Conservation (phyloP, 2,113 vertebrate genomes). For the Oryzias javanicus region DNA sequence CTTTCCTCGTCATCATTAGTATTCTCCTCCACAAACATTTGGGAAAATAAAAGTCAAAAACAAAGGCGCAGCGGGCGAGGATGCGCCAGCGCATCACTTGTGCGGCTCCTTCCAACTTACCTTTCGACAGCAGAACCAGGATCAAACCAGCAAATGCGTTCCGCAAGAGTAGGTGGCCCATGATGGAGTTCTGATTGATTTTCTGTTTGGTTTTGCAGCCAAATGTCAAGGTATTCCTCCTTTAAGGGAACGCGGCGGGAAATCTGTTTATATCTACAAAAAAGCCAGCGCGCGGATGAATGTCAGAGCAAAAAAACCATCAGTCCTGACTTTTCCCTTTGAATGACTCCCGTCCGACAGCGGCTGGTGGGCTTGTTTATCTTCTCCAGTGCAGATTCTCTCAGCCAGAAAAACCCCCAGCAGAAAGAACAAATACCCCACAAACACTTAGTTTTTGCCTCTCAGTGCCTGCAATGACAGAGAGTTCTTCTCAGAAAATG, state of each 20-base stretch:
- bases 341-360: slow-evolving; percentile 42
- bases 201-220: slow-evolving; percentile 43
- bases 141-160: slow-evolving; percentile 70
- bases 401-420: slow-evolving; percentile 34
- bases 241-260: slow-evolving; percentile 24
- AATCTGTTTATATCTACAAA: slow-evolving; percentile 8
- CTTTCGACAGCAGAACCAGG: slow-evolving; percentile 72
- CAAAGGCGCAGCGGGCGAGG: slow-evolving; percentile 23
- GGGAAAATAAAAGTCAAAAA: slow-evolving; percentile 20
- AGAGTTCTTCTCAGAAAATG: slow-evolving; percentile 9
- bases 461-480: slow-evolving; percentile 28
- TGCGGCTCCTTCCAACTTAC: slow-evolving; percentile 69
- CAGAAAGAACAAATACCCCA: slow-evolving; percentile 49
- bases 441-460: slow-evolving; percentile 43
- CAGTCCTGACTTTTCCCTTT: slow-evolving; percentile 59
- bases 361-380: slow-evolving; percentile 31
- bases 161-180: slow-evolving; percentile 72
- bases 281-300: slow-evolving; percentile 27
- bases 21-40: slow-evolving; percentile 70
- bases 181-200: slow-evolving; percentile 68
- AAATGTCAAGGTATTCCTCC: slow-evolving; percentile 62
- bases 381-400: slow-evolving; percentile 43
- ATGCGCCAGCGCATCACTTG: slow-evolving; percentile 28
- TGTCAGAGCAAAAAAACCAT: slow-evolving; percentile 53
- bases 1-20: slow-evolving; percentile 65